Evolutionary conservation across 1,140 invertebrate genomes (phyloP), one percentile per base, ranked within the genome.

Genomic region (Pseudomyrmex concolor): DNA sequence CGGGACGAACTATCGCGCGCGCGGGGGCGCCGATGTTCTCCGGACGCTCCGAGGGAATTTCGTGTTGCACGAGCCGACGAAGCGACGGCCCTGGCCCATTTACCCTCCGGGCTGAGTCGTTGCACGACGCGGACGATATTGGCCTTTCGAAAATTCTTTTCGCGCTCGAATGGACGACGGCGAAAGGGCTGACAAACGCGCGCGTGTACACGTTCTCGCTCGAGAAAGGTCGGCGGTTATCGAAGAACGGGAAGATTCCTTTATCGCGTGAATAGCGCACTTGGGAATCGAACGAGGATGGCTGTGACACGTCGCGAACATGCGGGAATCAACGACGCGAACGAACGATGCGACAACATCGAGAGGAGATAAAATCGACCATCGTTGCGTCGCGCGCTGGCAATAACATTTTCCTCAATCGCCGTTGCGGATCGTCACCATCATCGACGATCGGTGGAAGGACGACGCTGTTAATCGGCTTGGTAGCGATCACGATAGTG

Each of bases 51-150:
- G 83, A 80, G 87, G 80, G 76, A 89, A 89, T 88, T 86, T 88
- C 84, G 88, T 78, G 59, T 82, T 84, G 86, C 84, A 66, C 71
- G 82, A 86, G 83, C 63, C 45, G 25, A 34, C 48, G 34, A 48
- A 22, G 66, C 77, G 87, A 89, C 85, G 91, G 90, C 91, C 91
- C 88, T 92, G 92, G 91, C 91, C 91, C 90, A 90, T 90, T 88
- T 90, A 92, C 89, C 89, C 89, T 91, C 85, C 86, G 86, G 89
- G 17, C 63, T 62, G 45, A 74, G 72, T 76, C 72, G 73, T 57
- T 63, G 17, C 57, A 10, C 72, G 73, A 84, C 68, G 73, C 86
- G 57, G 72, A 77, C 87, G 87, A 88, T 90, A 86, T 88, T 86
- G 83, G 70, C 87, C 86, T 89, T 85, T 90, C 83, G 72, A 62